phyloP scores from a whole-genome alignment of 2,888 invertebrate genomes.

The Dyspetes luteomarginatus region DNA sequence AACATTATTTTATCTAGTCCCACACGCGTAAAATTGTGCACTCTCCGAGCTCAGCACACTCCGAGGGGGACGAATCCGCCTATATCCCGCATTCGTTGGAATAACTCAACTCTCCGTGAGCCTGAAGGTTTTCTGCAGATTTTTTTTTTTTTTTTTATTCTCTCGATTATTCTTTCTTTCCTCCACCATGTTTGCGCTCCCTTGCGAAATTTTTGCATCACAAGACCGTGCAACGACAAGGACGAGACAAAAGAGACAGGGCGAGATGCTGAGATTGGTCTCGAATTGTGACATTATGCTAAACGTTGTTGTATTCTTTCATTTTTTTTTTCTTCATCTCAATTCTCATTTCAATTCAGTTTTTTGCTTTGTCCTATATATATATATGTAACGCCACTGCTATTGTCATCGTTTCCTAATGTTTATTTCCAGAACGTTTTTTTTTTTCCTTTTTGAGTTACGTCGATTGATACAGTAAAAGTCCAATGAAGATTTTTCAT shows the following conservation, averaged over 20 bases:
- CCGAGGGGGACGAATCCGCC: constrained; percentile 44
- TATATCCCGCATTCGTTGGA: constrained; percentile 50
- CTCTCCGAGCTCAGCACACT: no score
- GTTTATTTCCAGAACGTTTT: not conserved
- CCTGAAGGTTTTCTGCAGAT: constrained; percentile 52
- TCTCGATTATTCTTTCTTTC: constrained; percentile 52
- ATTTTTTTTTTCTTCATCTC: constrained; percentile 48
- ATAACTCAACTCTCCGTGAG: constrained; percentile 55
- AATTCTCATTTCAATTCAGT: not conserved
- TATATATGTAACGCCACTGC: not conserved
- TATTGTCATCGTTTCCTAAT: constrained; percentile 2
- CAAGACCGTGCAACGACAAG: constrained; percentile 58
- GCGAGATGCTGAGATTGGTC: constrained; percentile 56
- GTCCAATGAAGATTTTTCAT: not conserved
- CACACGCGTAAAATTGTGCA: constrained; percentile 52
- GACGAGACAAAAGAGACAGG: constrained; percentile 48
- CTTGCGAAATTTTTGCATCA: constrained; percentile 78
- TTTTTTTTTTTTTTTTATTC: constrained; percentile 53
- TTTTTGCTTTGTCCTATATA: constrained; percentile 19
- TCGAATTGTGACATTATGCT: constrained; percentile 62
- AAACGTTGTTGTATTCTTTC: constrained; percentile 52
- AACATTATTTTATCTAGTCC: constrained; percentile 53
- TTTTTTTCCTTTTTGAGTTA: not conserved
- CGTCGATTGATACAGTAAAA: not conserved
- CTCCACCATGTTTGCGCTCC: constrained; percentile 65